A percentile compares a stretch with the other conserved stretches of the same genome.
Conservation (phyloP, 2,888 invertebrate genomes). For the Anthophora plumipes region DNA sequence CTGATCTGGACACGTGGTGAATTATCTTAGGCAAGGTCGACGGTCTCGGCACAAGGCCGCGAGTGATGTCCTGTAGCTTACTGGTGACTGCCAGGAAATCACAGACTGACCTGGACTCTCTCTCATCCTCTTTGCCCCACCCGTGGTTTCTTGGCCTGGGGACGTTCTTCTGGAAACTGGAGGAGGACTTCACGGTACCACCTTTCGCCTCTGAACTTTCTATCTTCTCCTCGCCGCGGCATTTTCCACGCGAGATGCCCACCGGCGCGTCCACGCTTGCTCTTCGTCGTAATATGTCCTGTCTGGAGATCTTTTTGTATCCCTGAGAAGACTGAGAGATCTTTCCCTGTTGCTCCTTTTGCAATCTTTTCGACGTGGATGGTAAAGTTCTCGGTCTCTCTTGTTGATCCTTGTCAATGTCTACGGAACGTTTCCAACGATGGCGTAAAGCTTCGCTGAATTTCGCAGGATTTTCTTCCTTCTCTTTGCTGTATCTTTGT, state of each 20-base stretch:
- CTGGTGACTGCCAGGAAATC: conserved; percentile 73
- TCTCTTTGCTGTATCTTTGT: conserved; percentile 62
- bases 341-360: conserved; percentile 50
- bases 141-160: conserved; percentile 62
- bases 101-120: conserved; percentile 74
- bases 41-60: conserved; percentile 75
- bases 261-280: conserved; percentile 67
- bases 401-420: conserved; percentile 42
- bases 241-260: neutral
- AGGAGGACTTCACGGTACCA: conserved; percentile 47
- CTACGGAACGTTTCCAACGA: conserved; percentile 65
- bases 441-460: conserved; percentile 71
- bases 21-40: conserved; percentile 81
- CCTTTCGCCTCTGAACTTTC: conserved; percentile 61
- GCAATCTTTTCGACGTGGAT: conserved; percentile 68
- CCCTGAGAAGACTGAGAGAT: conserved; percentile 47
- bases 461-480: conserved; percentile 62
- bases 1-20: conserved; percentile 65
- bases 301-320: conserved; percentile 75
- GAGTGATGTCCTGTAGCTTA: conserved; percentile 67
- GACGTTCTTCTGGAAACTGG: conserved; percentile 67
- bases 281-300: conserved; percentile 78
- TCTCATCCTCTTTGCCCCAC: conserved; percentile 65
- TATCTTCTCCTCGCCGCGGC: conserved; percentile 36
- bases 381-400: conserved; percentile 78